Base-by-base conservation (phyloP, 2,113 vertebrate genomes). In the Zosterops lateralis region DNA sequence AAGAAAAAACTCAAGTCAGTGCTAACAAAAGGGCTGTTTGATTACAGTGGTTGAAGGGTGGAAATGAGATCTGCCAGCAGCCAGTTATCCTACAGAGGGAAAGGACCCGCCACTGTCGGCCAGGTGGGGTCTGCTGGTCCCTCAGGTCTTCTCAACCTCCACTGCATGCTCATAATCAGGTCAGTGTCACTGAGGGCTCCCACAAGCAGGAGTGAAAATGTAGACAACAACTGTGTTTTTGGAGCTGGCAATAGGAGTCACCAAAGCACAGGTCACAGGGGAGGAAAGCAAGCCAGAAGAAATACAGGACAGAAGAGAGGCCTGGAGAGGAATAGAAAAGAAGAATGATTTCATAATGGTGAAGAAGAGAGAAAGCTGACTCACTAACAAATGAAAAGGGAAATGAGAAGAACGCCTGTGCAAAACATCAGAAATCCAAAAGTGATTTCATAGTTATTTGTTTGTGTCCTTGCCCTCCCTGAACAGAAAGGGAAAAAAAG, bases 21-120 rank as follows among this genome's bases (percentile, higher is more conserved):
- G 24, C 34, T 70, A 48, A 40, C 0, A 0, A 64, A 77, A 71
- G 16, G 9, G 44, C 19, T 71, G n/a, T 28, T 84, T 34, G 31
- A 17, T 9, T 34, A 1, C 20, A 34, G 10, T 72, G 29, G 34
- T 9, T 20, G 8, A 67, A 66, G 12, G 9, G 14, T 53, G 25
- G 28, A 31, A 77, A 14, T 3, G 17, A 51, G 36, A 25, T 11
- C 36, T 80, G 36, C 54, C 28, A 16, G 32, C 64, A 89, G 67
- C 17, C 14, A 12, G 42, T 66, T 68, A 13, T 10, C 12, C 74
- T 20, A 18, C 10, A 4, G 2, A 40, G 31, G 50, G 32, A 29
- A 42, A 72, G 54, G 24, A 50, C 36, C 6, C 0, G 0, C 25
- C 47, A 20, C 17, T 5, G 0, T 9, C 1, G 0, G 19, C 32